These are phyloP conservation scores for Gisinianus flammeolus DNA, from an alignment of 2,888 invertebrate species.

Conservation along the genomic window DNA sequence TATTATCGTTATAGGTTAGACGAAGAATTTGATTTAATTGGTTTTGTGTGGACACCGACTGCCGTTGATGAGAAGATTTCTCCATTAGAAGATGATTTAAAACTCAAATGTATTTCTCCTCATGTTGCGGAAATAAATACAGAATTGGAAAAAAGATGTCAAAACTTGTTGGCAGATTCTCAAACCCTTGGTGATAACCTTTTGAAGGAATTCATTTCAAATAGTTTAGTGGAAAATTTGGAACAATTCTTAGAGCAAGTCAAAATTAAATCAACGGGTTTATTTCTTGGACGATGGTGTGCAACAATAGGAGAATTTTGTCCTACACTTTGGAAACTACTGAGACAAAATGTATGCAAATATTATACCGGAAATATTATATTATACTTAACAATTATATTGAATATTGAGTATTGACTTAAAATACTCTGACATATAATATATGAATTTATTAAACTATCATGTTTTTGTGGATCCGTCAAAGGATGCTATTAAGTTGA, in stretches of 20 bases:
- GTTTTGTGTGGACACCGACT: conserved; percentile 53
- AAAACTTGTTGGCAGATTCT: conserved; percentile 48
- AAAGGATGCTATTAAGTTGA: conserved; percentile 45
- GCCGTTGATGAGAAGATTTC: conserved; percentile 19
- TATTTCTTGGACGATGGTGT: conserved; percentile 52
- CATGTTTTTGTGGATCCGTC: background rate
- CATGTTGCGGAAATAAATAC: conserved; percentile 49
- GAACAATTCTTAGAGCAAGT: conserved; percentile 40
- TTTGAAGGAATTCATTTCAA: conserved; percentile 52
- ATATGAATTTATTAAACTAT: no score
- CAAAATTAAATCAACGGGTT: background rate
- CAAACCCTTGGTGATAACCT: conserved; percentile 47
- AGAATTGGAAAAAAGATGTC: conserved; percentile 48
- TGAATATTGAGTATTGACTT: background rate
- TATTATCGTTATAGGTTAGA: conserved; percentile 50
- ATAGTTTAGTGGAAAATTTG: conserved; percentile 40
- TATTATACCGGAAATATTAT: no score
- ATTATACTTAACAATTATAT: no score
- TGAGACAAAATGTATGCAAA: conserved; percentile 48
- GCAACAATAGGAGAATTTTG: conserved; percentile 49
- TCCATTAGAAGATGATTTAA: conserved; percentile 49
- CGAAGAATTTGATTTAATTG: conserved; percentile 52
- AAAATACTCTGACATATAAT: no score
- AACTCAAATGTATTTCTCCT: conserved; percentile 54
- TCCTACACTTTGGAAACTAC: conserved; percentile 55